Evolutionary conservation across 2,888 invertebrate species (phyloP), one percentile per base, ranked within the genome.

Genomic region (Lottia scabra): DNA sequence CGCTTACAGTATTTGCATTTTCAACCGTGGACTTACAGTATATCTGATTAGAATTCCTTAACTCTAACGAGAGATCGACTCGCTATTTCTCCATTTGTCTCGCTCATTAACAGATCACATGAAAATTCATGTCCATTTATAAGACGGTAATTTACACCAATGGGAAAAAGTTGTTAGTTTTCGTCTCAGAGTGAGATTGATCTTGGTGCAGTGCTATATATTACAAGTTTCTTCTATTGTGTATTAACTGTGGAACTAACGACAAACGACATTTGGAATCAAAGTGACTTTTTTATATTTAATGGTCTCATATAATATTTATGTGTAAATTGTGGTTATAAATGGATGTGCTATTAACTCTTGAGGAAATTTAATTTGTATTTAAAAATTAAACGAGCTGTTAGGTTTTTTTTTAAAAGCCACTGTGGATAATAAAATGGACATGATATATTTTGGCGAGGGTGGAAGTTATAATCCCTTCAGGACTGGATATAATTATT

Each of bases 401-500:
- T 38, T 38, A 38, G 38, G 5, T 8, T 38, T 38, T 38, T 38
- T 38, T 8, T 38, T 38, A 38, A 38, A 38, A 38, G 38, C 23
- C 56, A 23, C 8, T 12, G 56, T 56, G 56, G 56, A 56, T 56
- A 56, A 56, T 23, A 56, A 23, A 27, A 70, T 70, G 70, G 70
- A 70, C 70, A 70, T 70, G 70, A 43, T 70, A 66, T 70, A 70
- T 63, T 70, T 70, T 62, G 70, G 70, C 16, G 70, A 70, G 48
- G 70, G 70, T 43, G 70, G 65, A 15, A 65, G 65, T 15, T 70
- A 70, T 62, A 38, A 38, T 10, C 56, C 66, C 16, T 70, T 65
- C 27, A 46, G 70, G 12, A 65, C 70, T 13, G 56, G 56, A 23
- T 43, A 65, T n/a, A 44, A 43, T n/a, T 70, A 70, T 65, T 65